These are phyloP conservation scores for Anneissia japonica DNA, from an alignment of 35 echinoderm and acorn worm species.

Conservation along the genomic window DNA sequence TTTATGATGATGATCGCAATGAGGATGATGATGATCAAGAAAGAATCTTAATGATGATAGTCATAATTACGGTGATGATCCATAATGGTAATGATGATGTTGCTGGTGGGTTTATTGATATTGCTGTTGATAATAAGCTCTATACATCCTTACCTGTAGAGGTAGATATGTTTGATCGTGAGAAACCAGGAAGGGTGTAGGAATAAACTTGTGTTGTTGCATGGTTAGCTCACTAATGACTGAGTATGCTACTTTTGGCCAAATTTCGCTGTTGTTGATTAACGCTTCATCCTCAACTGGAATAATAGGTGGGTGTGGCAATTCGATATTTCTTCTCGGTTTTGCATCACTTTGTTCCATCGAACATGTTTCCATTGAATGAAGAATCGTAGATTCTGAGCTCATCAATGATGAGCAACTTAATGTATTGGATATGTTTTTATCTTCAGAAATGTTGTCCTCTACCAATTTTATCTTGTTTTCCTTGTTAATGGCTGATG, in stretches of 20 bases:
- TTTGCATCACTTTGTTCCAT: neutral
- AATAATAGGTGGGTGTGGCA: neutral
- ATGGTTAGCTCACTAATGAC: neutral
- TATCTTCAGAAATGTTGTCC: neutral
- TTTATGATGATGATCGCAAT: too few species aligned
- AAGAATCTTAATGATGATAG: too few species aligned
- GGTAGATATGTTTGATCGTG: neutral
- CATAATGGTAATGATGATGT: too few species aligned
- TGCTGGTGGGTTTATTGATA: neutral
- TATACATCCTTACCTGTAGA: neutral
- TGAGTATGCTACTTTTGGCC: neutral
- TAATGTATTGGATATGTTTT: neutral
- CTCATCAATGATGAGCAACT: neutral
- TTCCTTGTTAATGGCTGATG: neutral
- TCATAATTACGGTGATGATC: too few species aligned
- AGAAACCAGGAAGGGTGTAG: neutral
- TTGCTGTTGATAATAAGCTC: neutral
- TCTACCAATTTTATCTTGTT: neutral
- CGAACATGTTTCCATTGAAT: neutral
- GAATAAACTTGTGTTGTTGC: neutral
- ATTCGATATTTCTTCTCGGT: neutral
- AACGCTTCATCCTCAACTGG: neutral
- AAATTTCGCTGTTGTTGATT: neutral
- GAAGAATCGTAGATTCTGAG: neutral
- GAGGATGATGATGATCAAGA: too few species aligned